Base-by-base conservation (phyloP, 2,113 vertebrate species). In the Beaufortia kweichowensis region DNA sequence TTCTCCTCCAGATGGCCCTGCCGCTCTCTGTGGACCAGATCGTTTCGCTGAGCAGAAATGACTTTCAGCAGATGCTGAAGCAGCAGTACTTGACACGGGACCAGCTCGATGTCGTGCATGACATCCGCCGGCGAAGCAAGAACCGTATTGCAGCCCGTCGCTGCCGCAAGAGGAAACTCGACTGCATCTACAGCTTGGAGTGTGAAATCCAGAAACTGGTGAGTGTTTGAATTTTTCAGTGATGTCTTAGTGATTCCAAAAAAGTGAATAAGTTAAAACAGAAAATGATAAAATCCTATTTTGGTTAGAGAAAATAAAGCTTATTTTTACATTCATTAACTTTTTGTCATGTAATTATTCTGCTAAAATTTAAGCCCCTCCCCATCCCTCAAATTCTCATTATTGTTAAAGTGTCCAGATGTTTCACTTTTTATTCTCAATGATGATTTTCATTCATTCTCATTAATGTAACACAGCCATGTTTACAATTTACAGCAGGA, bases 191-290 rank as follows among this genome's bases (percentile, higher is more conserved):
- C 60, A 96, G 95, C 69, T 94, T 99, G 55, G 95, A 98, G 82
- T 94, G 92, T 63, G 96, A 98, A 89, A 99, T 99, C 68, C 91
- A 94, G 83, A 97, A 95, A 75, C 91, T 99, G 93, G 97, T 98
- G 87, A 79, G 92, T 83, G 46, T 31, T 19, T 14, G 14, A 69
- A 50, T 29, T 4, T 50, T 50, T 19, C 41, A 31, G 39, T 23
- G 21, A 26, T 46, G 31, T 43, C 39, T 28, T 15, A 12, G 65
- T 2, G 4, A 21, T 8, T 31, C 9, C 35, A 39, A 39, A n/a
- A n/a, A n/a, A n/a, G n/a, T n/a, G n/a, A n/a, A n/a, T n/a, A n/a
- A 17, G 28, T 17, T 46, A 1, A 46, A 14, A 15, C 43, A 15
- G 15, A 46, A 46, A 15, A 14, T 46, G 0, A 46, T 17, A 46